A percentile compares a stretch with the other conserved stretches of the same genome.
Evolutionary conservation across 53 echinoderm and acorn worm species (phyloP).

Genomic region (Hippasteria phrygiana): DNA sequence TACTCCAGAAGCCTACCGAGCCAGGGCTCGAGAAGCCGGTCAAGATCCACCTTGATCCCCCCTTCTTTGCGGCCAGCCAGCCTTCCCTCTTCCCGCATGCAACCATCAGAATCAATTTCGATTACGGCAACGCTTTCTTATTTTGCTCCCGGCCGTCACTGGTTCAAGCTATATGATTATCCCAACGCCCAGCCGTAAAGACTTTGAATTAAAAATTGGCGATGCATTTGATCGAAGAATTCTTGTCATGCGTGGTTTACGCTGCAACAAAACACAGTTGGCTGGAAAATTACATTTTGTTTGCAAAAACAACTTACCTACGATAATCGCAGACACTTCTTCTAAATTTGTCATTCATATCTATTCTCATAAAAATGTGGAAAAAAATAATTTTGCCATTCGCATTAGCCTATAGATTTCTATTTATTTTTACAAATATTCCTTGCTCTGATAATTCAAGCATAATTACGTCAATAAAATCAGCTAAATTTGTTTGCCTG

Average conservation of each 20-base stretch:
- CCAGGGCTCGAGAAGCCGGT: background rate
- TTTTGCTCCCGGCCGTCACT: background rate
- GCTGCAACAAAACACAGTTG: background rate
- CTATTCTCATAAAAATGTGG: too few relatives aligned
- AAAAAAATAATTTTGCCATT: too few relatives aligned
- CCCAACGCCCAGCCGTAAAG: background rate
- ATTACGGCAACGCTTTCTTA: background rate
- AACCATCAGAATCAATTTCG: constrained; percentile 6
- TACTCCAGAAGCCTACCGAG: background rate
- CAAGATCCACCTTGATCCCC: background rate
- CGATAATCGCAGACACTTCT: background rate
- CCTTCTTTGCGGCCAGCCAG: background rate
- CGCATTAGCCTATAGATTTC: too few relatives aligned
- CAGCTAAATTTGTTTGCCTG: too few relatives aligned
- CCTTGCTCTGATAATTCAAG: too few relatives aligned
- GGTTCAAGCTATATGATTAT: constrained; percentile 17
- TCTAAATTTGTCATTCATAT: too few relatives aligned
- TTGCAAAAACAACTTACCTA: background rate
- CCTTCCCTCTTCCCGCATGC: background rate
- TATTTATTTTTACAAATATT: too few relatives aligned
- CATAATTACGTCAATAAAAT: too few relatives aligned
- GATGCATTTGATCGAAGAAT: background rate
- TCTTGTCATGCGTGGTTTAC: background rate
- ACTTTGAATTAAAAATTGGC: constrained; percentile 1
- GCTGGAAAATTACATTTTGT: background rate